Evolutionary conservation across 2,797 vertebrate genomes (phyloP), one percentile per base, ranked within the genome.

Genomic region (Syngnathus rostellatus): DNA sequence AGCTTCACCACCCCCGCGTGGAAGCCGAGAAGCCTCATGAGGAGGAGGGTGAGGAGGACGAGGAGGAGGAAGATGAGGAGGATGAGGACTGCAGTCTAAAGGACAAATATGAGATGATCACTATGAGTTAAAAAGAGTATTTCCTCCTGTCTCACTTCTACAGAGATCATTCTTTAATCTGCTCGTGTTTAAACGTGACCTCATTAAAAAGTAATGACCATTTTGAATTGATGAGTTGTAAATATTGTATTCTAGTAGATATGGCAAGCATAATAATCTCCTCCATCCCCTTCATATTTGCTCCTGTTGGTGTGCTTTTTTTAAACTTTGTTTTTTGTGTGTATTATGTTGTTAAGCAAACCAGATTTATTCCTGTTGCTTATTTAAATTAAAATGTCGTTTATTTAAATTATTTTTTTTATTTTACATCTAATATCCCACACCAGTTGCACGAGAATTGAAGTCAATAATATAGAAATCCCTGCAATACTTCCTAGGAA

Each of bases 21-120:
- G 77, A 83, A 57, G 68, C 77, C 0, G 80, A 86, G 70, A 85
- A 83, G 63, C 68, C 84, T 46, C 78, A 68, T 0, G 83, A 85
- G 67, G 86, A 86, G 38, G 79, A 83, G 37, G 88, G 88, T 3
- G 88, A 89, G 6, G 88, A 90, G 9, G 67, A 68, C 39, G 82
- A 82, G 2, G 84, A 86, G 5, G 89, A 91, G 1, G 79, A 83
- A 0, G 89, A 92, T 0, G 86, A 88, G 4, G 87, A 91, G 0
- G 91, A 91, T 0, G 90, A 90, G 2, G 90, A 92, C 76, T 88
- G 78, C 64, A 93, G 92, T 0, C 69, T 87, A 9, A 89, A 85
- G 68, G 90, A 94, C 72, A 98, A 98, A 89, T 92, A 96, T 0
- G 94, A 98, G 83, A 93, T 98, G 81, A 93, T 92, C 75, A 87